Evolutionary conservation across 2,888 invertebrate species (phyloP), one percentile per base, ranked within the genome.

Genomic region (Camponotus fellah): DNA sequence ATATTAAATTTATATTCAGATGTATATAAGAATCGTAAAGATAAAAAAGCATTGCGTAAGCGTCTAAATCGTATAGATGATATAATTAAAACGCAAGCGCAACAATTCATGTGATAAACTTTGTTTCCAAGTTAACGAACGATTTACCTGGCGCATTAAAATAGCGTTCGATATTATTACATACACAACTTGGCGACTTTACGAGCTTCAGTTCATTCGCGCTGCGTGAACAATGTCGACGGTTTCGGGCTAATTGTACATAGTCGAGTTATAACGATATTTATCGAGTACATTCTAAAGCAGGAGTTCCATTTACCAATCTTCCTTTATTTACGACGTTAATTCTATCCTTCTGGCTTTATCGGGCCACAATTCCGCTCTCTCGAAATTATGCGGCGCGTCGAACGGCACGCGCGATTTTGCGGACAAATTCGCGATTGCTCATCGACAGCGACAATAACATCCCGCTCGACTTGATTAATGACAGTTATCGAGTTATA

Each of bases 401-500:
- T 32, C 62, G 17, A 62, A 62, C 32, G 40, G 40, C 65, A 43
- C 65, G 65, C 21, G 65, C 65, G 65, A 40, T 65, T 65, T 65
- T 65, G 65, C 65, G 43, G 17, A 65, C 37, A 37, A 40, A 40
- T 40, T 40, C 65, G 21, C 21, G 8, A 65, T 40, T 26, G 40
- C 21, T 53, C 40, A 43, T 43, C 40, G 40, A 65, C 17, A 49
- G 34, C 34, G 62, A 32, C 65, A 65, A 65, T 65, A 40, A 65
- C 65, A 65, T 65, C 6, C 65, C 40, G 65, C 8, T 65, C 43
- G 40, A 43, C 40, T 65, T 65, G 65, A 65, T 65, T 65, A 65
- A 65, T 65, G 40, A 43, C 43, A 21, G 65, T 65, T 40, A 53
- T 40, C 40, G 40, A 65, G 65, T 43, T 65, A 65, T 12, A 43